These are phyloP conservation scores for Ptilorrhoa leucosticta DNA, from an alignment of 2,113 vertebrate species.

Conservation along the genomic window DNA sequence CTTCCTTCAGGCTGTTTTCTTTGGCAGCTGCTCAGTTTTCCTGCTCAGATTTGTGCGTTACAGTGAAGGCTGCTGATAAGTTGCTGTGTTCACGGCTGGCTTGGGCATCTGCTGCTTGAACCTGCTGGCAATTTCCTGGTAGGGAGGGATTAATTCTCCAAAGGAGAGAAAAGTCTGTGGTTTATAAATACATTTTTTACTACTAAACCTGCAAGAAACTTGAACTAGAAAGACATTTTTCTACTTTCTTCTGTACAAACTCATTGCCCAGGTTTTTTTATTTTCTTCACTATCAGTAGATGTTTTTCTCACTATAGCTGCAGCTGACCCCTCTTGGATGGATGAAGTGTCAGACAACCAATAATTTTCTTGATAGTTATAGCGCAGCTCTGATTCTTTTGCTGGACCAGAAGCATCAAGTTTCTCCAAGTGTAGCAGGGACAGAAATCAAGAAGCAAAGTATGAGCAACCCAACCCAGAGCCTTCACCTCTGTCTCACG, in stretches of 20 bases:
- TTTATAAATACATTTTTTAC: neutral
- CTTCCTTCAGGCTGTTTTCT: neutral
- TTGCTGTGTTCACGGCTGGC: neutral
- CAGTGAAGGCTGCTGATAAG: neutral
- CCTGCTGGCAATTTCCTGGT: slow-evolving; percentile 5
- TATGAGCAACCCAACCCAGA: neutral
- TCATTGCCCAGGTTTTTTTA: neutral
- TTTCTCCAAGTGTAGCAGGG: neutral
- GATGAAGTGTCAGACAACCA: neutral
- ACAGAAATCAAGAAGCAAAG: neutral
- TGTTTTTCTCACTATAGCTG: neutral
- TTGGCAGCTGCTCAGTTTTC: slow-evolving; percentile 42
- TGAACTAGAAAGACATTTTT: neutral
- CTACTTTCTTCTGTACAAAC: neutral
- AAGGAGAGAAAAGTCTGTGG: neutral
- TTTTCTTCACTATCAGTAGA: neutral
- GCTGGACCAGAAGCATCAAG: neutral
- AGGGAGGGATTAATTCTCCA: slow-evolving; percentile 11
- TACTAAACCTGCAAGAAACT: neutral
- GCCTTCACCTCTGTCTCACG: neutral
- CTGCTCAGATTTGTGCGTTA: slow-evolving; percentile 14
- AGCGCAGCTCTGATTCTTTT: neutral
- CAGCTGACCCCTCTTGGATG: neutral
- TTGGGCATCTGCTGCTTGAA: slow-evolving; percentile 1
- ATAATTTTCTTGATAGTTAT: neutral